phyloP scores from a whole-genome alignment of 2,797 vertebrate species.

The Lagothrix lagotricha region DNA sequence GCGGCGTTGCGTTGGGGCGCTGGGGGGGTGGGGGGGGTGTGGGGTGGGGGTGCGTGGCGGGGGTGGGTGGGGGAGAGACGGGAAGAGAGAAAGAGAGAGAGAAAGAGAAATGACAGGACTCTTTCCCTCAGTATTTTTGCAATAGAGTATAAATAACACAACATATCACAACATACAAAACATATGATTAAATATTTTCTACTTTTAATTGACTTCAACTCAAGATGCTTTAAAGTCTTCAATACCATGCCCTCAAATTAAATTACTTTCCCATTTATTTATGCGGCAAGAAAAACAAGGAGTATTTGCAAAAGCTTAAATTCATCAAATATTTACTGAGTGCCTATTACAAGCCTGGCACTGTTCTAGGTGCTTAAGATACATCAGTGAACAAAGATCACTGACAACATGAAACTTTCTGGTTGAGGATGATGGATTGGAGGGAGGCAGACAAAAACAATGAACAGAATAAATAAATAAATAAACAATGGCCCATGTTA shows the following conservation, averaged over 20 bases:
- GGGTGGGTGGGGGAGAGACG: too few species aligned
- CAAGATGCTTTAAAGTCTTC: conserved; percentile 35
- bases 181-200: neutral
- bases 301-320: conserved; percentile 29
- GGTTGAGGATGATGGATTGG: neutral
- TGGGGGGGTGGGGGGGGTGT: too few species aligned
- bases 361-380: neutral
- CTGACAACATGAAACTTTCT: conserved; percentile 37
- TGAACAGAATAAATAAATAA: neutral
- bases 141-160: neutral
- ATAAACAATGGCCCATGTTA: neutral
- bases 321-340: neutral
- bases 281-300: neutral
- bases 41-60: too few species aligned
- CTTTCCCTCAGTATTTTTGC: neutral
- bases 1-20: too few species aligned
- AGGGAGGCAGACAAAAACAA: neutral
- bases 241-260: neutral
- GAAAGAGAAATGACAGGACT: neutral
- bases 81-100: too few species aligned
- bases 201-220: neutral
- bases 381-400: neutral
- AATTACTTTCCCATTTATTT: conserved; percentile 34
- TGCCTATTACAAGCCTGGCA: neutral
- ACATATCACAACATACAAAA: neutral